phyloP scores from a whole-genome alignment of 1,140 invertebrate species.

The Propsilocerus akamusi region DNA sequence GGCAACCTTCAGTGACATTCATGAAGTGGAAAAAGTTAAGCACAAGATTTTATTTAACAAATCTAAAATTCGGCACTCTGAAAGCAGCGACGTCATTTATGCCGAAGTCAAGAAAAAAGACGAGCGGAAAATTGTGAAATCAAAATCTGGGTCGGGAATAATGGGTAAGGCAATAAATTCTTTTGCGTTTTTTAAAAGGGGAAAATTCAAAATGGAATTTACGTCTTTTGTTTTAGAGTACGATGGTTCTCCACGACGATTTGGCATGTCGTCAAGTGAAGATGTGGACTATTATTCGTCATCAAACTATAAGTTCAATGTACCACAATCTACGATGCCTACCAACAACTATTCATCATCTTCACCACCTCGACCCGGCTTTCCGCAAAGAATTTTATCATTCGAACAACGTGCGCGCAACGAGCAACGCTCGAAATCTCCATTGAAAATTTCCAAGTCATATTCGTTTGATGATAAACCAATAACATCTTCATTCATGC shows the following conservation, averaged over 20 bases:
- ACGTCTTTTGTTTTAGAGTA: constrained; percentile 40
- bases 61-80: neutral
- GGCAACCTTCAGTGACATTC: neutral
- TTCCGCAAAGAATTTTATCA: constrained; percentile 34
- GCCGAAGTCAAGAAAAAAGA: neutral
- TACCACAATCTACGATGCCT: neutral
- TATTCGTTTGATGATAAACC: neutral
- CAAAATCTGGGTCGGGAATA: constrained; percentile 2
- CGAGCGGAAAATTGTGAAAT: neutral
- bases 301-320: neutral
- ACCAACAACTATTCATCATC: constrained; percentile 33
- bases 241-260: constrained; percentile 74
- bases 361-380: constrained; percentile 41
- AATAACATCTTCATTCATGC: neutral
- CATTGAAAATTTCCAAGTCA: neutral
- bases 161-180: neutral
- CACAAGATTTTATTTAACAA: neutral
- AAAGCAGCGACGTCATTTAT: neutral
- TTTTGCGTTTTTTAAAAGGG: neutral
- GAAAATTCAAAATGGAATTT: neutral
- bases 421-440: neutral
- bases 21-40: neutral
- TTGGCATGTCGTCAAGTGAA: constrained; percentile 33
- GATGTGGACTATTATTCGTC: neutral
- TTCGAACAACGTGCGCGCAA: neutral